A percentile compares a stretch with the other conserved stretches of the same genome.
These are phyloP conservation scores for Mayetiola destructor DNA, from an alignment of 2,888 invertebrate species.

Conservation along the genomic window DNA sequence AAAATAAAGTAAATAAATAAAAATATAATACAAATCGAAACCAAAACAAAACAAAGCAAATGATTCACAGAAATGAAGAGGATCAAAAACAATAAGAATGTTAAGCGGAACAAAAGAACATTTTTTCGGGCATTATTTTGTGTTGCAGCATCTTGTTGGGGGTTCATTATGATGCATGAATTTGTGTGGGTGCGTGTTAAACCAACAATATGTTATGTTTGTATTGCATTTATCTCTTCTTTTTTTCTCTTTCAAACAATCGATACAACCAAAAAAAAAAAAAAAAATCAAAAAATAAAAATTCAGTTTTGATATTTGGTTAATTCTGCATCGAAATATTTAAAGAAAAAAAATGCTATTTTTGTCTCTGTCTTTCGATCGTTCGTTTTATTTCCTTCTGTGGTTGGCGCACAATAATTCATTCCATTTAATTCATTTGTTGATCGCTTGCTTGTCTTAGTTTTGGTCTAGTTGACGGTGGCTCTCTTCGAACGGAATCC, in stretches of 20 bases:
- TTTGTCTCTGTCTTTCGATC: no score
- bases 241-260: no score
- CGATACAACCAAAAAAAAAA: constrained; percentile 3
- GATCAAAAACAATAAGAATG: not conserved
- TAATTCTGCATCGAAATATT: no score
- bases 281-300: not conserved
- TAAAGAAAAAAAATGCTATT: no score
- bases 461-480: no score
- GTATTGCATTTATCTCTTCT: not conserved
- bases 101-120: not conserved
- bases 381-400: no score
- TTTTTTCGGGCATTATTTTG: not conserved
- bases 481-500: no score
- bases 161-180: not conserved
- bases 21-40: not conserved
- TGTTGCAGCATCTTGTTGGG: not conserved
- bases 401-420: no score
- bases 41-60: not conserved
- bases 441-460: no score
- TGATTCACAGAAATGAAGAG: not conserved
- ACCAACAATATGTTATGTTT: not conserved
- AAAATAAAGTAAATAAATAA: no score
- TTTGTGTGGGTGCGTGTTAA: constrained; percentile 7
- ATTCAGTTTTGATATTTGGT: no score
- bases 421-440: no score